Conservation (phyloP, 2,113 vertebrate genomes). For the Picathartes gymnocephalus region DNA sequence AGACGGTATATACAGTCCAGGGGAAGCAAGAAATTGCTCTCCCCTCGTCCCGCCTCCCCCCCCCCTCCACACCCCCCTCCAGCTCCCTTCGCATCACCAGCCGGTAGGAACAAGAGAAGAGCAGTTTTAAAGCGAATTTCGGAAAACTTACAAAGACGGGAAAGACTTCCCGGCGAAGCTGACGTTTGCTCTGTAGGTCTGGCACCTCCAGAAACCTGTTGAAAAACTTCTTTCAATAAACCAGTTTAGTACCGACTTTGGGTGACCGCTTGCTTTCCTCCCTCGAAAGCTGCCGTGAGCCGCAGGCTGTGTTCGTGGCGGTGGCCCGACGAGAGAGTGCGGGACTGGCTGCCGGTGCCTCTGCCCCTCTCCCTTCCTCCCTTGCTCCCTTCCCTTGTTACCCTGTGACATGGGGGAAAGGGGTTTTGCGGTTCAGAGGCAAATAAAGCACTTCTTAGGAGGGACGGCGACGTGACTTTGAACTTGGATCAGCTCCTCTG, state of each 20-base stretch:
- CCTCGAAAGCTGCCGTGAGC: slow-evolving; percentile 9
- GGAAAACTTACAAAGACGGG: slow-evolving; percentile 16
- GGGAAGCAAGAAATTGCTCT: background rate
- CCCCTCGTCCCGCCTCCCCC: background rate
- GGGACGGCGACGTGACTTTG: slow-evolving; percentile 93
- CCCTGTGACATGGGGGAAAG: slow-evolving; percentile 64
- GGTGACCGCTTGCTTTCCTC: background rate
- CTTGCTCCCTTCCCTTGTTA: slow-evolving; percentile 49
- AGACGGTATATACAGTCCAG: too few species aligned
- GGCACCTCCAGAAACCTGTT: slow-evolving; percentile 74
- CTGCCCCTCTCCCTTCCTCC: background rate
- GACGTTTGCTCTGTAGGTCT: background rate
- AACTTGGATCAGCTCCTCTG: slow-evolving; percentile 96
- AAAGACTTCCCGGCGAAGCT: background rate
- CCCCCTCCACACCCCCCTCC: background rate
- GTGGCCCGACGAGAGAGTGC: slow-evolving; percentile 62
- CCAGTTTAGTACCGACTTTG: background rate
- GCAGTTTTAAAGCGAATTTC: background rate
- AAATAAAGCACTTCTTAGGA: slow-evolving; percentile 89
- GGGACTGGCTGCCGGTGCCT: background rate
- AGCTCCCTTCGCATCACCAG: background rate
- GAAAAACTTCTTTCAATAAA: slow-evolving; percentile 65
- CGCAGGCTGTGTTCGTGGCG: slow-evolving; percentile 52
- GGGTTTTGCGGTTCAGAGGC: slow-evolving; percentile 76
- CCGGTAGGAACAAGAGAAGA: background rate